These are phyloP conservation scores for Caenorhabditis becei DNA, from an alignment of 2,888 invertebrate species.

Conservation along the genomic window DNA sequence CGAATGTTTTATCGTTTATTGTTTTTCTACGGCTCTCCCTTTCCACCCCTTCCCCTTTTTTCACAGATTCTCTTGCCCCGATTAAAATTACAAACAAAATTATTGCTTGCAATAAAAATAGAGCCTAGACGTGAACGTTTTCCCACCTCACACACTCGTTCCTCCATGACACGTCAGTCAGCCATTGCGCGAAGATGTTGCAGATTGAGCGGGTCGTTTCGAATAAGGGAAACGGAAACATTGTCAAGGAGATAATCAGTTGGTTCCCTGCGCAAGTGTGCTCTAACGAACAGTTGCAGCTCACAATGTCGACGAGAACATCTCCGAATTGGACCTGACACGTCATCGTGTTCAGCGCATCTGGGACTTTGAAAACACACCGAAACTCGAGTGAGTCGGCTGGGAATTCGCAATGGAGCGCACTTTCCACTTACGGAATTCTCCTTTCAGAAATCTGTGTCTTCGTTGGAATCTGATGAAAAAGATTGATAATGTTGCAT, in stretches of 20 bases:
- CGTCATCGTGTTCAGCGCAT: constrained; percentile 48
- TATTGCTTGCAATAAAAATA: constrained; percentile 40
- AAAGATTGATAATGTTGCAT: constrained; percentile 92
- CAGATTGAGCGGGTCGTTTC: constrained; percentile 54
- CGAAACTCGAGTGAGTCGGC: constrained; percentile 48
- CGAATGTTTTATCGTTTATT: constrained; percentile 3
- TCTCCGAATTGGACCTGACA: constrained; percentile 45
- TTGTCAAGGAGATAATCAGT: constrained; percentile 61
- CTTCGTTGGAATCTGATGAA: constrained; percentile 94
- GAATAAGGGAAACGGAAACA: constrained; percentile 59
- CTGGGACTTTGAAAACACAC: constrained; percentile 46
- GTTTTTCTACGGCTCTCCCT: constrained; percentile 21
- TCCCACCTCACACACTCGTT: not conserved
- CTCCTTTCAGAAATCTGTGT: constrained; percentile 37
- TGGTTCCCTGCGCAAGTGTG: not conserved
- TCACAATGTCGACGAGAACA: constrained; percentile 23
- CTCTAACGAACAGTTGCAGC: not conserved
- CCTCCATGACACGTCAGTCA: not conserved
- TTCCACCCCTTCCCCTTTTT: not conserved
- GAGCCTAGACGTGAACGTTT: constrained; percentile 20
- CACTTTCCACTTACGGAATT: not conserved
- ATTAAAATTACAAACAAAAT: constrained; percentile 20
- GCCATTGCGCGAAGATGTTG: constrained; percentile 28
- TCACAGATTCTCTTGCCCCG: constrained; percentile 31
- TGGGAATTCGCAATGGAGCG: constrained; percentile 3